Evolutionary conservation across 2,113 vertebrate species (phyloP).

Genomic region (Cephalopterus ornatus): DNA sequence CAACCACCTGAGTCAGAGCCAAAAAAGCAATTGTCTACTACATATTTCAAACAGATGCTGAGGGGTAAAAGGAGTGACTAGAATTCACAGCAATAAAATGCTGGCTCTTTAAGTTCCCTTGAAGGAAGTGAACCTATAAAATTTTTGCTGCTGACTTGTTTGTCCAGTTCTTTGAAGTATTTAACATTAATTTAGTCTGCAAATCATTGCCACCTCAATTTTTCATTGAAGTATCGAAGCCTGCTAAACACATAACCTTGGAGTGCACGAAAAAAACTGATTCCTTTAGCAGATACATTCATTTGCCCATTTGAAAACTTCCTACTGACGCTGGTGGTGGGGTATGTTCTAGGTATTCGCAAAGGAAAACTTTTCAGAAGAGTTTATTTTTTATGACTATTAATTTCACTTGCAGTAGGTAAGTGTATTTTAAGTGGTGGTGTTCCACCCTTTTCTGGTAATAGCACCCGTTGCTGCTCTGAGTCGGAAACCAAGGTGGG

Average conservation of each 20-base stretch:
- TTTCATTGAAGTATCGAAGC: slow-evolving; percentile 67
- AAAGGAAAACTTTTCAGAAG: not conserved
- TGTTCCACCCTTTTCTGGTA: not conserved
- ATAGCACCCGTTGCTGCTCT: not conserved
- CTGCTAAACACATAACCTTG: slow-evolving; percentile 61
- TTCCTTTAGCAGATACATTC: slow-evolving; percentile 48
- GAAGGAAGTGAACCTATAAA: slow-evolving; percentile 77
- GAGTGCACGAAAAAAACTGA: not conserved
- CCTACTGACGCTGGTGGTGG: not conserved
- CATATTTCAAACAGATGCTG: slow-evolving; percentile 93
- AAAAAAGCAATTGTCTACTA: slow-evolving; percentile 81
- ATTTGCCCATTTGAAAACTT: slow-evolving; percentile 24
- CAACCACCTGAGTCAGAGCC: slow-evolving; percentile 82
- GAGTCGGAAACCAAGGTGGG: not conserved
- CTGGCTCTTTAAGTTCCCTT: slow-evolving; percentile 71
- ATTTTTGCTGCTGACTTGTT: slow-evolving; percentile 75
- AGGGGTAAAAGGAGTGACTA: slow-evolving; percentile 75
- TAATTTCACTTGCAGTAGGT: not conserved
- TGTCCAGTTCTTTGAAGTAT: slow-evolving; percentile 77
- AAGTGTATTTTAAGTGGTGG: not conserved
- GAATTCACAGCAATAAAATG: slow-evolving; percentile 81
- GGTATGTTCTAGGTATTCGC: not conserved
- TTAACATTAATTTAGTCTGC: slow-evolving; percentile 75
- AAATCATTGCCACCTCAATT: slow-evolving; percentile 72
- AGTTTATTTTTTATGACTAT: not conserved